A percentile compares a stretch with the other conserved stretches of the same genome.
Conservation (phyloP, 1,140 invertebrate species). For the Rhyzopertha dominica region DNA sequence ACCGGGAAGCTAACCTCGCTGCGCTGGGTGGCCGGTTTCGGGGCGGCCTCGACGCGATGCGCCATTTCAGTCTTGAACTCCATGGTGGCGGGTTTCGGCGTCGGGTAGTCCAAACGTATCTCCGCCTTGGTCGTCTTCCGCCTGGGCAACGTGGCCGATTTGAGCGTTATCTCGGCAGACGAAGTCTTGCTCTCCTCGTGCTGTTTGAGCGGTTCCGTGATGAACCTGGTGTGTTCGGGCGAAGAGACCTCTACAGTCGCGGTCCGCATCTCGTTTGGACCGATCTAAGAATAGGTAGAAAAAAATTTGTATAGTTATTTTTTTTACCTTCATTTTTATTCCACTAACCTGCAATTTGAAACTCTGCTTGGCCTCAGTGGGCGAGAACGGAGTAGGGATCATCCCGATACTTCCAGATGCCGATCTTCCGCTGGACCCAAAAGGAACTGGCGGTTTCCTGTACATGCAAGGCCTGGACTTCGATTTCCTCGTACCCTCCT, state of each 20-base stretch:
- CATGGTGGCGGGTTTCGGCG: conserved; percentile 46
- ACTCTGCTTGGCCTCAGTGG: conserved; percentile 24
- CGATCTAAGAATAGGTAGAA: no score
- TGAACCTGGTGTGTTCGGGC: no score
- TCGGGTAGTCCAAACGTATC: conserved; percentile 54
- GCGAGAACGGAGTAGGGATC: conserved; percentile 35
- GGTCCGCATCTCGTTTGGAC: no score
- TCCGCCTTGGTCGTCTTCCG: conserved; percentile 61
- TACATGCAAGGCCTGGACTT: conserved; percentile 44
- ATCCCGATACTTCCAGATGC: conserved; percentile 47
- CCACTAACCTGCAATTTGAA: not conserved
- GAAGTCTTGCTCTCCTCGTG: conserved; percentile 52
- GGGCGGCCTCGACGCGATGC: conserved; percentile 51
- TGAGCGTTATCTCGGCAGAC: conserved; percentile 58
- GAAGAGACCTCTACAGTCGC: no score
- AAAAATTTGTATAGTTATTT: no score
- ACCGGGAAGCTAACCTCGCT: conserved; percentile 59
- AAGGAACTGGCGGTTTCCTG: conserved; percentile 56
- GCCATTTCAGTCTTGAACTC: conserved; percentile 57
- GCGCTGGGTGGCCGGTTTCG: conserved; percentile 48
- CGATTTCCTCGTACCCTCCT: conserved; percentile 50
- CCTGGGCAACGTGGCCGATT: conserved; percentile 61
- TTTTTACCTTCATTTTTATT: conserved; percentile 1
- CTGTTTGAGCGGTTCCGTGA: no score
- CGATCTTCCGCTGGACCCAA: conserved; percentile 49